Evolutionary conservation across 2,888 invertebrate species (phyloP), one percentile per base, ranked within the genome.

Genomic region (Trimorus sp.): DNA sequence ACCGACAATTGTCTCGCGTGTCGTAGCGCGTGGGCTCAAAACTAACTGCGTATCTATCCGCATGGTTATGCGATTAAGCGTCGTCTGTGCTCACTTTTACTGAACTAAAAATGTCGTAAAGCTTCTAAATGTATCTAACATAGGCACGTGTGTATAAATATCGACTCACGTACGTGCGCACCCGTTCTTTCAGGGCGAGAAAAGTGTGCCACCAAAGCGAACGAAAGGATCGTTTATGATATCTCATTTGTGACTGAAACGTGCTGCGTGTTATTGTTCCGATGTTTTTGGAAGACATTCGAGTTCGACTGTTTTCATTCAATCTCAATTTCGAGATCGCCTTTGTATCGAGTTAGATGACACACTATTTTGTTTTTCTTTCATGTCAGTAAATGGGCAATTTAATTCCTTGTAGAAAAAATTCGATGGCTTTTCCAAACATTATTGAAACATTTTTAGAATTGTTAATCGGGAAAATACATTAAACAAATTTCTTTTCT

Each of bases 1-100:
- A 73, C 84, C 82, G 84, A 84, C 87, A 86, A 87, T 87, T 84
- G 85, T 84, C 85, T 85, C 76, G 84, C 86, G 81, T 84, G 80
- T 85, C 69, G 63, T 68, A 51, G 59, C 75, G 80, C 82, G 82
- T 82, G 82, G 82, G 82, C 69, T 70, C 65, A 69, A 77, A 80
- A 65, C 74, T 69, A 78, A 82, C 82, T 82, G 70, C 78, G 82
- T 78, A 78, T 78, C 77, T 82, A 82, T 78, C 66, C 74, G 60
- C 82, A 40, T 69, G 76, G 73, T 78, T 69, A 69, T 68, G 59
- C 77, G 73, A 73, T 69, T 82, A 69, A 73, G 58, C 71, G 69
- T 40, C 58, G 73, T 59, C 51, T 77, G 63, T 58, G 53, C 69
- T 49, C 60, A 79, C 68, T 79, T 68, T 73, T 68, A 62, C 73